A percentile compares a stretch with the other conserved stretches of the same genome.
Conservation (phyloP, 2,113 vertebrate genomes). For the Pongo pygmaeus region DNA sequence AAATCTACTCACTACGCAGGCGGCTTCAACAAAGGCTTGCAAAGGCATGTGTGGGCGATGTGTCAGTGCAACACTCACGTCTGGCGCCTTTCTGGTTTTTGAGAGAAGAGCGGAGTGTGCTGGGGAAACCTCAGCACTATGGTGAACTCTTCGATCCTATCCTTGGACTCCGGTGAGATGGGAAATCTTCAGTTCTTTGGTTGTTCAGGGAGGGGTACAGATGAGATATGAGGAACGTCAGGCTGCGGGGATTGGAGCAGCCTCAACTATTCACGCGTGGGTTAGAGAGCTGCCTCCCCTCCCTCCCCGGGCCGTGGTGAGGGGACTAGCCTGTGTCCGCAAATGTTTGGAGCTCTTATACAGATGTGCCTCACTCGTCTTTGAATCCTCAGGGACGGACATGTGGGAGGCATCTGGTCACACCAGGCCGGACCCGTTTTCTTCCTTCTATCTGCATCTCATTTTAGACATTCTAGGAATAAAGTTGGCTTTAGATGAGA, state of each 20-base stretch:
- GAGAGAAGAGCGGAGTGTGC: not conserved
- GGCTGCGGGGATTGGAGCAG: no score
- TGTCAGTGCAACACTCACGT: fast-evolving
- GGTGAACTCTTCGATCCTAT: fast-evolving
- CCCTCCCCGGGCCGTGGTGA: not conserved
- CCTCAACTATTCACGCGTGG: no score
- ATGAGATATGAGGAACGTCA: not conserved
- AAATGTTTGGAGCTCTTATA: not conserved
- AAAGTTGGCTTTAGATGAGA: not conserved
- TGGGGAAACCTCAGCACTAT: not conserved
- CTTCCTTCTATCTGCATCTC: not conserved
- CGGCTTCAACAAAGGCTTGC: not conserved
- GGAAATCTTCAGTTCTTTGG: not conserved
- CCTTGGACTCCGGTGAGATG: not conserved
- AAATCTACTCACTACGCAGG: not conserved
- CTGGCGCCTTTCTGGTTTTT: not conserved
- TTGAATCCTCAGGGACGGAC: not conserved
- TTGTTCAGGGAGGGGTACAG: not conserved
- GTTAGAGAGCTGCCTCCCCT: not conserved
- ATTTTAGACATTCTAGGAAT: not conserved
- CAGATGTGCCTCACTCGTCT: fast-evolving
- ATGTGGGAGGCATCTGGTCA: not conserved
- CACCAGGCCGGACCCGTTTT: not conserved
- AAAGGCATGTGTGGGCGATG: not conserved
- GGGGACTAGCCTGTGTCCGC: not conserved